phyloP scores from a whole-genome alignment of 2,113 vertebrate species.

The Lepidothrix coronata region DNA sequence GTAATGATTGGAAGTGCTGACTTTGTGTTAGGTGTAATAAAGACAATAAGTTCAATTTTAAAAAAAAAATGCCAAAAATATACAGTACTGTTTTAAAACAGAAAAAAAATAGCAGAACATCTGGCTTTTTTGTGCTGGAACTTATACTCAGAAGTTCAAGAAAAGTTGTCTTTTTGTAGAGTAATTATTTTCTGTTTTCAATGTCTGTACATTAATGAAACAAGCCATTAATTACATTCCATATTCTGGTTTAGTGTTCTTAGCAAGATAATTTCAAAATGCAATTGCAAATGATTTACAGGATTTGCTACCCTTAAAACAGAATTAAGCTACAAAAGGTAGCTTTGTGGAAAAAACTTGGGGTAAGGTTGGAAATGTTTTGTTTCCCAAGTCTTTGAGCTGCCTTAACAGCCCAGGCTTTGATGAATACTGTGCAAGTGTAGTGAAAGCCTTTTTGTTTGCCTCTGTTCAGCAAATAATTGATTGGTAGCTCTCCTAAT shows the following conservation, averaged over 20 bases:
- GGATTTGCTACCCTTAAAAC: neutral
- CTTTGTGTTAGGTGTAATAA: neutral
- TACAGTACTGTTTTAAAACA: neutral
- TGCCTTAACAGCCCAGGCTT: neutral
- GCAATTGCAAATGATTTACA: neutral
- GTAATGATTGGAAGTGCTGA: neutral
- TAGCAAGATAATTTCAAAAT: neutral
- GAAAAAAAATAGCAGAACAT: neutral
- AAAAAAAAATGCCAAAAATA: neutral
- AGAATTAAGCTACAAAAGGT: neutral
- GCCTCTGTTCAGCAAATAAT: neutral
- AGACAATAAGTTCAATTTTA: neutral
- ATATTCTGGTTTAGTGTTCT: neutral
- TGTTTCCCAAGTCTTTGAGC: neutral
- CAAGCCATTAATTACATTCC: neutral
- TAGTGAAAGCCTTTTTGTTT: neutral
- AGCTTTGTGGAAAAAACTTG: neutral
- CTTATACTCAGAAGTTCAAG: neutral
- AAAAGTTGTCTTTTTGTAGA: neutral
- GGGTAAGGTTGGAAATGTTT: neutral
- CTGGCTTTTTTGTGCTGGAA: neutral
- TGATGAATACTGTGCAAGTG: neutral
- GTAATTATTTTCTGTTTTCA: neutral
- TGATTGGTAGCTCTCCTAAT: constrained; percentile 12
- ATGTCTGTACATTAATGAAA: neutral